Percentiles rank a stretch among this genome's conserved stretches.
phyloP scores from a whole-genome alignment of 2,888 invertebrate genomes.

The Baccha elongata region DNA sequence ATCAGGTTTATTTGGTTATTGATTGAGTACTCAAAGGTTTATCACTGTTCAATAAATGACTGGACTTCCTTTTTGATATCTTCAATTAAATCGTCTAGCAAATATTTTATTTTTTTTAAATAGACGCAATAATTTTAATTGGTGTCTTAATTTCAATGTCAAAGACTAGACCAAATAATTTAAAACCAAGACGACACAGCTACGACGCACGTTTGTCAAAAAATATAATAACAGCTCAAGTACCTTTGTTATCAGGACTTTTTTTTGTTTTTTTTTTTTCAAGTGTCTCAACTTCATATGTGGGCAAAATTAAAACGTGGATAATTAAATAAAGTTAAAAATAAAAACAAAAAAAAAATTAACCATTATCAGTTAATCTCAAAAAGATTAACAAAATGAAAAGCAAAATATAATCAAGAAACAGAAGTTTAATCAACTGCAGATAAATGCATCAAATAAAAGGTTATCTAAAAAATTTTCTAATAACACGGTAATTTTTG shows the following conservation, averaged over 20 bases:
- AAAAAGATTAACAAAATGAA: neutral
- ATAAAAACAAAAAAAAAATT: neutral
- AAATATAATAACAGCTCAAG: neutral
- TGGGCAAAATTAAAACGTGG: neutral
- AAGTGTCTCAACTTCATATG: neutral
- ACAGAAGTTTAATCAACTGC: conserved; percentile 1
- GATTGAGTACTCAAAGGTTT: too few relatives aligned
- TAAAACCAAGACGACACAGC: neutral
- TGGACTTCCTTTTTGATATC: neutral
- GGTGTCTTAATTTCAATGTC: neutral
- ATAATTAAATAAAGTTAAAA: neutral
- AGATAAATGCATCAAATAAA: neutral
- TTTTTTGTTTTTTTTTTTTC: conserved; percentile 8
- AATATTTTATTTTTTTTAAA: neutral
- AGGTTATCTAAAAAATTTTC: conserved; percentile 1
- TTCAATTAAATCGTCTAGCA: neutral
- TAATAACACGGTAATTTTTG: neutral
- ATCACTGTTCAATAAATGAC: too few relatives aligned
- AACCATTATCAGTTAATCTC: too few relatives aligned
- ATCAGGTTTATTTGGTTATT: too few relatives aligned
- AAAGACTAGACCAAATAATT: neutral
- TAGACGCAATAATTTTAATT: neutral
- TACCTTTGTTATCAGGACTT: neutral
- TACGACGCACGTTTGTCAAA: neutral
- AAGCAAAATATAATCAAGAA: too few relatives aligned